Evolutionary conservation across 2,113 vertebrate species (phyloP).

Genomic region (Tetrax tetrax): DNA sequence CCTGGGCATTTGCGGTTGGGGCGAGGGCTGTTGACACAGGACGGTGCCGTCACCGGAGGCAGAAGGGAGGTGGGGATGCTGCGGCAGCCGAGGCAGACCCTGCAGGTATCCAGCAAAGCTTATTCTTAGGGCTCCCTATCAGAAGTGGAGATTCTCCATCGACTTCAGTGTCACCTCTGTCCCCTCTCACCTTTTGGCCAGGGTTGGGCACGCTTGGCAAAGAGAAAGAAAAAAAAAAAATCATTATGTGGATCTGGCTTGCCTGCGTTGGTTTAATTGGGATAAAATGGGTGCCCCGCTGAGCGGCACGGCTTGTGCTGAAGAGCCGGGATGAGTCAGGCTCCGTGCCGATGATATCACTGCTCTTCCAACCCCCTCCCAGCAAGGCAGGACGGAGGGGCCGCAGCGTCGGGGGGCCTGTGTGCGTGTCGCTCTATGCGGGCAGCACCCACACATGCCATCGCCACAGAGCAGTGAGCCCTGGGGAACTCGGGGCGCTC

Average conservation of each 20-base stretch:
- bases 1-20: not conserved
- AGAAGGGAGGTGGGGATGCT: not conserved
- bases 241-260: not conserved
- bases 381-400: not conserved
- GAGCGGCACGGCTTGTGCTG: constrained; percentile 25
- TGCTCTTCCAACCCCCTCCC: not conserved
- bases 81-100: not conserved
- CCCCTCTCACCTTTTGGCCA: not conserved
- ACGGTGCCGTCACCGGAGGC: not conserved
- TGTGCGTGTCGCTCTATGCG: not conserved
- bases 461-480: accelerated
- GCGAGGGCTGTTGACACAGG: not conserved
- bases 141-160: not conserved
- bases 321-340: constrained; percentile 45
- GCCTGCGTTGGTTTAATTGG: constrained; percentile 1
- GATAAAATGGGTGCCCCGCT: constrained; percentile 31
- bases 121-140: not conserved
- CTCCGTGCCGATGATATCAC: constrained; percentile 19
- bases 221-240: not conserved
- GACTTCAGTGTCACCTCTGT: not conserved
- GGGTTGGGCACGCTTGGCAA: not conserved
- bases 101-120: not conserved
- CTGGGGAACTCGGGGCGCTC: not conserved
- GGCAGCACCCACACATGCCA: not conserved
- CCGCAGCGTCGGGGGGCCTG: not conserved